Percentiles rank a stretch among this genome's conserved stretches.
Evolutionary conservation across 2,797 vertebrate genomes (phyloP).

Genomic region (Gymnoscopelus braueri): DNA sequence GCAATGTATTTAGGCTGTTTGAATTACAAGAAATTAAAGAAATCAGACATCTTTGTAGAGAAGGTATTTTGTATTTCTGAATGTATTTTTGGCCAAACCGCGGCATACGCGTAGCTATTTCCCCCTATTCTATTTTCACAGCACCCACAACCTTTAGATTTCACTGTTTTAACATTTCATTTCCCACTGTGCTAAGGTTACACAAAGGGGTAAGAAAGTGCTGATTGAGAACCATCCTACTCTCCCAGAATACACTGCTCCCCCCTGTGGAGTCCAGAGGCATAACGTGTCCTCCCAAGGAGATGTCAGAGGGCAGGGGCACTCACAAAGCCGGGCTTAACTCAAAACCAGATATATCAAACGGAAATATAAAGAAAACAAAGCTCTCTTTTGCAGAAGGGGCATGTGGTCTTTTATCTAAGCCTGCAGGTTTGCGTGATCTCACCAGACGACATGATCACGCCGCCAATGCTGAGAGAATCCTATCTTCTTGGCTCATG

Average conservation of each 20-base stretch:
- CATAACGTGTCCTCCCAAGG: constrained; percentile 40
- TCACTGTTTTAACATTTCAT: constrained; percentile 68
- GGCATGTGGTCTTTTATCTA: constrained; percentile 53
- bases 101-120: constrained; percentile 44
- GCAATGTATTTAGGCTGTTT: constrained; percentile 15
- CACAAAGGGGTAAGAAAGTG: constrained; percentile 64
- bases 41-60: constrained; percentile 12
- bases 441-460: constrained; percentile 53
- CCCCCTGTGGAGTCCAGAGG: constrained; percentile 66
- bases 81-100: constrained; percentile 59
- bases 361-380: constrained; percentile 61
- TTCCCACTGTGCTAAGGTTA: constrained; percentile 78
- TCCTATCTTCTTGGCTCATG: constrained; percentile 71
- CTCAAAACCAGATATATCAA: constrained; percentile 61
- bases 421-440: constrained; percentile 63
- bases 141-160: constrained; percentile 51
- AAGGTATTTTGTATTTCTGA: constrained; percentile 46
- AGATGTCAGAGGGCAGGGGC: constrained; percentile 26
- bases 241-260: constrained; percentile 62
- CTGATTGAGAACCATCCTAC: constrained; percentile 56
- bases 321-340: constrained; percentile 41
- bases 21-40: constrained; percentile 25
- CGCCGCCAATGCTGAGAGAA: constrained; percentile 60
- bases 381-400: constrained; percentile 46
- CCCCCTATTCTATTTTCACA: constrained; percentile 50